Evolutionary conservation across 2,888 invertebrate genomes (phyloP).

Genomic region (Agrochola lychnidis): DNA sequence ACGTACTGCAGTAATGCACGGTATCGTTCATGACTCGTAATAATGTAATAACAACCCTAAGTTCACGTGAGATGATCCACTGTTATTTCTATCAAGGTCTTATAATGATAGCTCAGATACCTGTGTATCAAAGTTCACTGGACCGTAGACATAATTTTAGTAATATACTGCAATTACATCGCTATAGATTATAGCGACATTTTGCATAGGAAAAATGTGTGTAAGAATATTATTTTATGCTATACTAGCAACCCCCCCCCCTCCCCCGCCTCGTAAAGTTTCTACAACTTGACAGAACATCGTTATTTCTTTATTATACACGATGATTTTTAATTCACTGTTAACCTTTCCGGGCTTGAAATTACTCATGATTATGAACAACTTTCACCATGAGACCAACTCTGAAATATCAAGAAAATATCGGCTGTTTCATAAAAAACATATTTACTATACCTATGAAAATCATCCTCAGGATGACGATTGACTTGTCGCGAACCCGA

Average conservation of each 20-base stretch:
- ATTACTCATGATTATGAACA: too few relatives aligned
- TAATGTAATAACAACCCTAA: background rate
- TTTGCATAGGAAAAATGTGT: background rate
- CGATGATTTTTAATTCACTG: too few relatives aligned
- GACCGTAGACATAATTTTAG: slow-evolving; percentile 48
- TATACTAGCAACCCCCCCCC: background rate
- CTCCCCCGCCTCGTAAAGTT: background rate
- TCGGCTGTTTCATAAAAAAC: too few relatives aligned
- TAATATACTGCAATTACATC: slow-evolving; percentile 25
- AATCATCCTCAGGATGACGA: too few relatives aligned
- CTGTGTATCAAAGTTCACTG: slow-evolving; percentile 34
- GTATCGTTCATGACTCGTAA: background rate
- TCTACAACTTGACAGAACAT: background rate
- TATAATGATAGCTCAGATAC: slow-evolving; percentile 41
- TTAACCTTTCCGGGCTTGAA: too few relatives aligned
- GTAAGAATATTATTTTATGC: background rate
- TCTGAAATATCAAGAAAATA: too few relatives aligned
- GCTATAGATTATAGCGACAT: too few relatives aligned
- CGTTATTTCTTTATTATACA: too few relatives aligned
- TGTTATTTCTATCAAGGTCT: slow-evolving; percentile 49
- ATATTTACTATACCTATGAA: too few relatives aligned
- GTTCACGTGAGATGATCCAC: slow-evolving; percentile 8
- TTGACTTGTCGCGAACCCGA: too few relatives aligned
- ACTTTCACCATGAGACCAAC: too few relatives aligned
- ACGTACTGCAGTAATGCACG: background rate